Evolutionary conservation across 2,113 vertebrate species (phyloP).

Genomic region (Gopherus evgoodei): DNA sequence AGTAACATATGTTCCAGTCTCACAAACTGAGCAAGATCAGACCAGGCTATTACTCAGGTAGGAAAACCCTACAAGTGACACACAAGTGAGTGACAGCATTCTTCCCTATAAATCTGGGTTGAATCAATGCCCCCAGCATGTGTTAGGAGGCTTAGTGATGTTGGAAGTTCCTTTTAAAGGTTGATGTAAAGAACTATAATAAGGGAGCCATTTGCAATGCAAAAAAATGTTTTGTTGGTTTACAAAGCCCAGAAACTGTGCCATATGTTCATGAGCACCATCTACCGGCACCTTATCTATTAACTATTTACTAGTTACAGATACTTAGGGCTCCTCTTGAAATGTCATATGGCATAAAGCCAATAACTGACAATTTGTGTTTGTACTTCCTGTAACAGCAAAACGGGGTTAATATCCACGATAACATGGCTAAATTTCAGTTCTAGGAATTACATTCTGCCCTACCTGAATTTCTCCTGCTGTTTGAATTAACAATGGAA

Average conservation of each 20-base stretch:
- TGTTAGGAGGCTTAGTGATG: background rate
- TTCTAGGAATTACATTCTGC: constrained; percentile 36
- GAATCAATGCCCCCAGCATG: background rate
- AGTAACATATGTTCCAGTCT: background rate
- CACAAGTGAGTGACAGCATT: background rate
- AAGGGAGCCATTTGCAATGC: constrained; percentile 34
- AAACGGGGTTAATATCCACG: background rate
- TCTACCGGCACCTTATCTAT: constrained; percentile 1
- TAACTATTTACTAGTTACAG: background rate
- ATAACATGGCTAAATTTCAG: background rate
- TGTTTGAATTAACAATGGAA: background rate
- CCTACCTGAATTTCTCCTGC: constrained; percentile 24
- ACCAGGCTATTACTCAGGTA: background rate
- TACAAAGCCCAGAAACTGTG: constrained; percentile 28
- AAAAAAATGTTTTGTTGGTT: constrained; percentile 49
- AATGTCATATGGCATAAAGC: constrained; percentile 32
- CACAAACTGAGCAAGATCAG: background rate
- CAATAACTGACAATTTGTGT: constrained; percentile 20
- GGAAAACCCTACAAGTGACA: background rate
- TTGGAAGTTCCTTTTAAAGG: constrained; percentile 49
- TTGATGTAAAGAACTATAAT: constrained; percentile 56
- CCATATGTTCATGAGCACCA: constrained; percentile 41
- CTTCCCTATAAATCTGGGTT: constrained; percentile 44
- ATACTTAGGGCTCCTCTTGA: background rate
- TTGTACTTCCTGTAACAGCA: background rate